Conservation (phyloP, 2,797 vertebrate genomes). For the Hippocampus kuda region DNA sequence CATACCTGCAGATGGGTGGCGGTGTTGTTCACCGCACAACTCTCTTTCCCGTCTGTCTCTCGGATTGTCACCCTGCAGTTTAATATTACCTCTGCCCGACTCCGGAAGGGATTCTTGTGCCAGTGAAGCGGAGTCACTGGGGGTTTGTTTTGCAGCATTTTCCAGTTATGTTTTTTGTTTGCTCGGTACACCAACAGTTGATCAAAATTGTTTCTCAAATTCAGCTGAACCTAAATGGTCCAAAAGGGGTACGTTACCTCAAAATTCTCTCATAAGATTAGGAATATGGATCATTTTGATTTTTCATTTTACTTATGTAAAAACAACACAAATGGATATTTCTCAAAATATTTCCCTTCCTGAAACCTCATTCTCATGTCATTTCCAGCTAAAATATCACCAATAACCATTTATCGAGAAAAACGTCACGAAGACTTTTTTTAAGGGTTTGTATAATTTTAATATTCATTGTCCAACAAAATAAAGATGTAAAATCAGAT, state of each 20-base stretch:
- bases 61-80: background rate
- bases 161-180: background rate
- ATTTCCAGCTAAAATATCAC: background rate
- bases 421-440: too few species aligned
- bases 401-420: background rate
- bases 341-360: too few species aligned
- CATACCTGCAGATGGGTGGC: slow-evolving; percentile 4
- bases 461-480: too few species aligned
- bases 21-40: background rate
- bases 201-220: too few species aligned
- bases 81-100: background rate
- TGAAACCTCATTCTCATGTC: background rate
- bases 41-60: background rate
- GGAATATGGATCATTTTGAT: too few species aligned
- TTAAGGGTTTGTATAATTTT: too few species aligned
- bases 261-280: too few species aligned
- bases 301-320: too few species aligned
- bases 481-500: background rate
- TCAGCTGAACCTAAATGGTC: too few species aligned
- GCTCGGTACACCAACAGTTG: background rate
- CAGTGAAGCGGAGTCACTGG: background rate
- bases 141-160: background rate
- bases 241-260: too few species aligned
- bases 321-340: too few species aligned
- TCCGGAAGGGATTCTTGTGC: background rate